Evolutionary conservation across 2,888 invertebrate genomes (phyloP).

Genomic region (Mantis religiosa): DNA sequence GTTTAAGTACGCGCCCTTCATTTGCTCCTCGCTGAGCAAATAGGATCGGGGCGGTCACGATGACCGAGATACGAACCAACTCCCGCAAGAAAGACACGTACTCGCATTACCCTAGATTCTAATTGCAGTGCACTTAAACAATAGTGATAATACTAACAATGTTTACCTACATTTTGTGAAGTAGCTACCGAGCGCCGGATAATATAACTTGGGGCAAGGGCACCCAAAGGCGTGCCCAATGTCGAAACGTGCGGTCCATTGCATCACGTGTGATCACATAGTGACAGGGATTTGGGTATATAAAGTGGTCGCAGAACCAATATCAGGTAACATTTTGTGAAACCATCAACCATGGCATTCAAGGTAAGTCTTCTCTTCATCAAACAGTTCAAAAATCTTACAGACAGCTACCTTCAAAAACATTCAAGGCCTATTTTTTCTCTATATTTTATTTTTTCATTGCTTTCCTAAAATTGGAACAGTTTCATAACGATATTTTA

Average conservation of each 20-base stretch:
- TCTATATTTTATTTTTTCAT: too few species aligned
- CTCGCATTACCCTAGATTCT: background rate
- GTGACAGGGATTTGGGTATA: background rate
- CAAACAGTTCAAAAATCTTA: too few species aligned
- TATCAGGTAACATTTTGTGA: background rate
- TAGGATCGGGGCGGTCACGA: background rate
- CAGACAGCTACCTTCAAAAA: too few species aligned
- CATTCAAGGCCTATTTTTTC: too few species aligned
- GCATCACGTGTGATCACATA: background rate
- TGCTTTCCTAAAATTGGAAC: too few species aligned
- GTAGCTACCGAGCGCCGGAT: background rate
- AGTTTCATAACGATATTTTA: too few species aligned
- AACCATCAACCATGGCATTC: background rate
- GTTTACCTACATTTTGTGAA: background rate
- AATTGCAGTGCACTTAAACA: background rate
- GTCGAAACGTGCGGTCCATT: background rate
- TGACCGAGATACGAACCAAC: background rate
- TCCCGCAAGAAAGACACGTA: background rate
- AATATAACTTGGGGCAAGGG: background rate
- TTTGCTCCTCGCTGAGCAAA: background rate
- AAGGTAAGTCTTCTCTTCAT: background rate
- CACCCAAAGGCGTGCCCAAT: background rate
- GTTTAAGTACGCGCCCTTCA: too few species aligned
- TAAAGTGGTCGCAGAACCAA: background rate
- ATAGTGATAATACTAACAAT: background rate